Evolutionary conservation across 2,797 vertebrate genomes (phyloP), one percentile per base, ranked within the genome.

Genomic region (Martes flavigula): DNA sequence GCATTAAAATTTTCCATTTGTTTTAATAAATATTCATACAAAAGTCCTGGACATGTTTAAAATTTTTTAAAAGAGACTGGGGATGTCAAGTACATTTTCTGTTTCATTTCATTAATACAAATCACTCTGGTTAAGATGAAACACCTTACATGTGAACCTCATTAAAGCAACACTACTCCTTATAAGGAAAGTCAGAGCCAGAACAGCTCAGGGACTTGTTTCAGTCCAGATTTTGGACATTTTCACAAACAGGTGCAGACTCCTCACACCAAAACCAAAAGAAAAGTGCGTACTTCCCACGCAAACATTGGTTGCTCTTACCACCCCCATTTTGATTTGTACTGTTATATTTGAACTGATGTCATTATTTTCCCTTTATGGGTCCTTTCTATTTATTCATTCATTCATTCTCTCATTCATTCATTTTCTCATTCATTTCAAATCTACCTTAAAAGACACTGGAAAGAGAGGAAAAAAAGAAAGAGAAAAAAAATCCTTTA

Each of bases 241-340:
- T 66, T 94, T 98, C 98, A 98, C 94, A 97, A 96, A 92, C 98
- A 99, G 96, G 98, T 98, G 95, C 87, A 97, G 93, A 94, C 48
- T 83, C 95, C 96, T 98, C 97, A 96, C 96, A 90, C 94, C 62
- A 54, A 87, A 97, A 95, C 43, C 78, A 95, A 82, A 25, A 98
- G 97, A 97, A 94, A 97, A 79, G 70, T 46, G 94, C 60, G 30
- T 38, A 94, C 66, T 96, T 73, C 73, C 73, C 30, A 77, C 60
- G 95, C 93, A 96, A 95, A 66, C 18, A 96, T 25, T 89, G 87
- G 73, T 82, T 95, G 56, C 88, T 96, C 86, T 90, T 91, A 62
- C 92, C 6, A 54, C 4, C 6, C 12, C 12, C 6, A 35, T 48
- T 85, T 32, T 62, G 89, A 38, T 54, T 32, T 90, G 38, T 75